Evolutionary conservation across 1,140 invertebrate genomes (phyloP).

Genomic region (Ectropis grisescens): DNA sequence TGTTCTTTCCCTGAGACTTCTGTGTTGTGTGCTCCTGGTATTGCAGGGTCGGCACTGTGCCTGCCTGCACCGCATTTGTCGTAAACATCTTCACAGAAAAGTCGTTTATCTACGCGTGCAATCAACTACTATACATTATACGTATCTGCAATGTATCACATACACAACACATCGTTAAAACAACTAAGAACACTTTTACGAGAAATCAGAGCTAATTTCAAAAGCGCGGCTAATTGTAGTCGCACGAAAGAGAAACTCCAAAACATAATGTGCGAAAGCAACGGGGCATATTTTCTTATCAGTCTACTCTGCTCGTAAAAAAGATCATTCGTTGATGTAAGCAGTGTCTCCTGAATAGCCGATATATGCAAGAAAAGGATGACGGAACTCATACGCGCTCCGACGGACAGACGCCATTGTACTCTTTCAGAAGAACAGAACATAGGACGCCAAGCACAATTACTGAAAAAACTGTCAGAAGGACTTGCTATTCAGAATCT

Average conservation of each 20-base stretch:
- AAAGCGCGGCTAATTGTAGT: slow-evolving; percentile 59
- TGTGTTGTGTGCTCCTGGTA: slow-evolving; percentile 63
- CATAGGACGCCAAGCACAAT: slow-evolving; percentile 21
- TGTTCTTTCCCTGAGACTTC: slow-evolving; percentile 65
- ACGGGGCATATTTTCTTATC: slow-evolving; percentile 66
- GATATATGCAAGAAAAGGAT: slow-evolving; percentile 70
- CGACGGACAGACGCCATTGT: slow-evolving; percentile 65
- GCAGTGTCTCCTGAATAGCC: slow-evolving; percentile 54
- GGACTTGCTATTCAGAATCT: slow-evolving; percentile 2
- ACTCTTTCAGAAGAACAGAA: slow-evolving; percentile 8
- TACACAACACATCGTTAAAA: no score
- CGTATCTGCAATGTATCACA: slow-evolving; percentile 16
- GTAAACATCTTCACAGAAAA: slow-evolving; percentile 52
- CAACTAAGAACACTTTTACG: no score
- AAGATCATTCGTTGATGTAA: slow-evolving; percentile 60
- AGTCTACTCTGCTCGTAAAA: slow-evolving; percentile 59
- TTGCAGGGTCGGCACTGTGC: slow-evolving; percentile 62
- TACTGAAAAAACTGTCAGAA: neutral
- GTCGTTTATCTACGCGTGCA: slow-evolving; percentile 15
- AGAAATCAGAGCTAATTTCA: slow-evolving; percentile 21
- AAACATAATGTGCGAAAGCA: slow-evolving; percentile 66
- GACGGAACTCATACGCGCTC: slow-evolving; percentile 65
- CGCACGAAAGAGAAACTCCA: slow-evolving; percentile 57
- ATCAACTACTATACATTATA: slow-evolving; percentile 9
- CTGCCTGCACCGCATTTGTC: slow-evolving; percentile 62